Conservation (phyloP, 2,113 vertebrate species). For the Taxidea taxus region DNA sequence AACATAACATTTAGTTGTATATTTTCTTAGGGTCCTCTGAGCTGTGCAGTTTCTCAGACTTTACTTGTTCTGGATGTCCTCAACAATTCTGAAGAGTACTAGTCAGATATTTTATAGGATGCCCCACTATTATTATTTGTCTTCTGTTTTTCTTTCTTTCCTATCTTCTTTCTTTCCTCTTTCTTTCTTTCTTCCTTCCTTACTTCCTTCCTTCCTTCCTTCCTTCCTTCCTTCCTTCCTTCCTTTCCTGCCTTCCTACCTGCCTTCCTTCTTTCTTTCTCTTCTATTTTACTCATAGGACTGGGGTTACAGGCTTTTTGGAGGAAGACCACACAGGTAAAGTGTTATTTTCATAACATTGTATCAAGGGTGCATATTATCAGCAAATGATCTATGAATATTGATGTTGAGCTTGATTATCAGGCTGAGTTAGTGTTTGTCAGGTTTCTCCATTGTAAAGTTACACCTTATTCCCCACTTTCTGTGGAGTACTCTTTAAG, state of each 20-base stretch:
- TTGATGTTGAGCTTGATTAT: neutral
- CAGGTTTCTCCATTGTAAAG: neutral
- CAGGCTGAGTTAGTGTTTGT: neutral
- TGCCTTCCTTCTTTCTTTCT: neutral
- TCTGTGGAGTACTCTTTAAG: neutral
- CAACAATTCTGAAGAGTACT: neutral
- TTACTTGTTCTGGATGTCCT: neutral
- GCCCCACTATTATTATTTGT: neutral
- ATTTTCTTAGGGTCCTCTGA: neutral
- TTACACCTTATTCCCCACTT: neutral
- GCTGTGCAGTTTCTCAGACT: neutral
- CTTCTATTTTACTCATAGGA: neutral
- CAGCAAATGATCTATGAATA: neutral
- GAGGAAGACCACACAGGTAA: neutral
- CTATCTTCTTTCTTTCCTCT: neutral
- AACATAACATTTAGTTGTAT: neutral
- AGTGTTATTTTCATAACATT: neutral
- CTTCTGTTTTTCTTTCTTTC: neutral
- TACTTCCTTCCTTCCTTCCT: fast-evolving
- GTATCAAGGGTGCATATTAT: neutral
- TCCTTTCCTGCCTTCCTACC: neutral
- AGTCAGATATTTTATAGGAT: neutral
- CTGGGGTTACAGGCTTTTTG: neutral
- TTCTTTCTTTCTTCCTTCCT: neutral
- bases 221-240: neutral